These are phyloP conservation scores for Drosophila pseudotalamancana DNA, from an alignment of 2,888 invertebrate species.

Conservation along the genomic window DNA sequence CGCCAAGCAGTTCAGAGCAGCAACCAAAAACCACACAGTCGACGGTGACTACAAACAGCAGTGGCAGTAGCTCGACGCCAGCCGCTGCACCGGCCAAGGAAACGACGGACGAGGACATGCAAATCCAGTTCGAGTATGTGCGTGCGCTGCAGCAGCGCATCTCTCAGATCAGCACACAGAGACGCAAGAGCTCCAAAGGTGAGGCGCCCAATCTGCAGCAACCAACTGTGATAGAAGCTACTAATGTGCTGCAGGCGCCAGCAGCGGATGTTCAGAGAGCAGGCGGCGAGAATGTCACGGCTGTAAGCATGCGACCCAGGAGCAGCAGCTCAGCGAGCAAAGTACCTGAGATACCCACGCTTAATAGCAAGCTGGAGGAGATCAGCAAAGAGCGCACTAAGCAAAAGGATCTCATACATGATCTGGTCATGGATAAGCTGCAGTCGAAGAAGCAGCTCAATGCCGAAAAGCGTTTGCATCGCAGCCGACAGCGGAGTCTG, in stretches of 20 bases:
- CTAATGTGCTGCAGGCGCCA: slow-evolving; percentile 19
- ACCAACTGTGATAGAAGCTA: slow-evolving; percentile 82
- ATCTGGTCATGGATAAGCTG: slow-evolving; percentile 92
- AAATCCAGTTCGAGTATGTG: slow-evolving; percentile 86
- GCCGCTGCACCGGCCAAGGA: slow-evolving; percentile 45
- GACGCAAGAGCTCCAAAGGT: slow-evolving; percentile 85
- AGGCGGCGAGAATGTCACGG: slow-evolving; percentile 4
- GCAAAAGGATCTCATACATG: slow-evolving; percentile 92
- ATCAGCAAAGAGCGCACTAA: slow-evolving; percentile 91
- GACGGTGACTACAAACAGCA: slow-evolving; percentile 66
- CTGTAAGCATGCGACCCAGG: slow-evolving; percentile 44
- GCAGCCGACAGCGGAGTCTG: slow-evolving; percentile 85
- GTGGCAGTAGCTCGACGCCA: slow-evolving; percentile 47
- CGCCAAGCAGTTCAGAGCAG: slow-evolving; percentile 82
- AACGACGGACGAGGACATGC: slow-evolving; percentile 51
- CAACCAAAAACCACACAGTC: slow-evolving; percentile 82
- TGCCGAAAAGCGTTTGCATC: slow-evolving; percentile 87
- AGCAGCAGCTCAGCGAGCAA: slow-evolving; percentile 68
- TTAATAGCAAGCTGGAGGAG: slow-evolving; percentile 89
- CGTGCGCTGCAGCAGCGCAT: slow-evolving; percentile 88
- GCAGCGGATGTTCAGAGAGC: slow-evolving; percentile 25
- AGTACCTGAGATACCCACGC: slow-evolving; percentile 85
- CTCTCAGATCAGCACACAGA: slow-evolving; percentile 88
- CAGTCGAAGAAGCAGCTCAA: slow-evolving; percentile 88
- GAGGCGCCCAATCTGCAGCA: slow-evolving; percentile 68